phyloP scores from a whole-genome alignment of 53 echinoderm and acorn worm species.

The Paelopatides confundens region DNA sequence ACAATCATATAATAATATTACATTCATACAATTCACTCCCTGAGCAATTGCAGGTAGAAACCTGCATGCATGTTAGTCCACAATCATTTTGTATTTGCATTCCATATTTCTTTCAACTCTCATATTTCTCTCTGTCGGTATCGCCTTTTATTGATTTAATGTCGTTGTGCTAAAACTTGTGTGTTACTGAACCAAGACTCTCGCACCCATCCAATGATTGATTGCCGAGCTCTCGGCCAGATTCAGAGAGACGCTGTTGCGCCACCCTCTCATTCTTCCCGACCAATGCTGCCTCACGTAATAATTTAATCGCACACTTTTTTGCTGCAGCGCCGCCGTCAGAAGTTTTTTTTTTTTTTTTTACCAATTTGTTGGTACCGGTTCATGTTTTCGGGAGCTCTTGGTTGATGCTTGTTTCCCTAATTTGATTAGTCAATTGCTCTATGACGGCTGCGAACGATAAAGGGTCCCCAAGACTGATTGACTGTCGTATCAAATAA shows the following conservation, averaged over 20 bases:
- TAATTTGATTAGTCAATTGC: constrained; percentile 35
- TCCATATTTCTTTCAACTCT: not conserved
- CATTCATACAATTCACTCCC: too few species aligned
- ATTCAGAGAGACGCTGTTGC: not conserved
- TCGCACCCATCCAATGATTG: not conserved
- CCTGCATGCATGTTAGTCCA: too few species aligned
- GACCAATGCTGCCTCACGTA: constrained; percentile 1
- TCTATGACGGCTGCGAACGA: constrained; percentile 15
- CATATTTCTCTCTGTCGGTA: not conserved
- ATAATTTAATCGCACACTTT: constrained; percentile 14
- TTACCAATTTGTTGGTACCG: not conserved
- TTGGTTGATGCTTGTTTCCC: not conserved
- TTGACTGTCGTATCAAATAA: constrained; percentile 45
- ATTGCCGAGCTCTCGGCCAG: not conserved
- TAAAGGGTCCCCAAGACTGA: constrained; percentile 27
- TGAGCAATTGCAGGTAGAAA: too few species aligned
- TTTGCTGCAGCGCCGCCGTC: too few species aligned
- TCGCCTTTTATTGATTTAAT: not conserved
- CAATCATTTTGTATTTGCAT: too few species aligned
- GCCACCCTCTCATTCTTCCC: not conserved
- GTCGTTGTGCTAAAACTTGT: not conserved
- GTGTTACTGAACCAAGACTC: not conserved
- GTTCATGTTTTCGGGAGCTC: not conserved
- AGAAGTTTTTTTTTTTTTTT: not conserved
- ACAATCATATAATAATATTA: too few species aligned